Base-by-base conservation (phyloP, 2,888 invertebrate species). In the Drosophila tripunctata region DNA sequence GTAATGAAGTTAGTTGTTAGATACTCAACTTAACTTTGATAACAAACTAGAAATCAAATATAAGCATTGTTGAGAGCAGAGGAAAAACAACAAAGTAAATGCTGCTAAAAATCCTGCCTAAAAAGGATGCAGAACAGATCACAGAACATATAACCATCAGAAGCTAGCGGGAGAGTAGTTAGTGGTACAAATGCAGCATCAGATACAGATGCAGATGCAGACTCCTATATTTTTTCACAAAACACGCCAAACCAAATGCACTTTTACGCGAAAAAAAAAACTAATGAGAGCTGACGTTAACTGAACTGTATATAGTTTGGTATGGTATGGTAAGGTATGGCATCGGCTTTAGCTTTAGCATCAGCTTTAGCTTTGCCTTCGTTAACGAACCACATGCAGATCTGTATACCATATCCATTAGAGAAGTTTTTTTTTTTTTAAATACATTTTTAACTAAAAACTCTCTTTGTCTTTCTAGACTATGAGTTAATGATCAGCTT, bases 201-300 rank as follows among this genome's bases (percentile, higher is more conserved):
- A 44, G 35, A 15, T 58, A 62, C 50, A 60, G 61, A 43, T 57
- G 58, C 56, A 44, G 35, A 15, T 58, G 64, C 50, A 60, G 61
- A 43, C 60, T 51, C 64, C 51, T 65, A 70, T 50, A 60, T 75
- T 79, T 75, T 84, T 85, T 65, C 61, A 71, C 75, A 72, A 75
- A 78, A 68, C 60, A 41, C 60, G 36, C 40, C 40, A 51, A 44
- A 47, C 44, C 14, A 56, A 56, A 73, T 83, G 84, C 81, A 80
- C 52, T 81, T 80, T 69, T 76, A 45, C 62, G 58, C 67, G 55
- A 22, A 2, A 10, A 10, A 27, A 27, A 47, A 56, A 76, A 67
- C 65, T 82, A 76, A 74, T 67, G 63, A 57, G 47, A 67, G 48
- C 17, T 14, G 22, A 4, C 19, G 40, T 27, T 2, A n/a, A 4